phyloP scores from a whole-genome alignment of 2,113 vertebrate species.

The Sylvicapra grimmia region DNA sequence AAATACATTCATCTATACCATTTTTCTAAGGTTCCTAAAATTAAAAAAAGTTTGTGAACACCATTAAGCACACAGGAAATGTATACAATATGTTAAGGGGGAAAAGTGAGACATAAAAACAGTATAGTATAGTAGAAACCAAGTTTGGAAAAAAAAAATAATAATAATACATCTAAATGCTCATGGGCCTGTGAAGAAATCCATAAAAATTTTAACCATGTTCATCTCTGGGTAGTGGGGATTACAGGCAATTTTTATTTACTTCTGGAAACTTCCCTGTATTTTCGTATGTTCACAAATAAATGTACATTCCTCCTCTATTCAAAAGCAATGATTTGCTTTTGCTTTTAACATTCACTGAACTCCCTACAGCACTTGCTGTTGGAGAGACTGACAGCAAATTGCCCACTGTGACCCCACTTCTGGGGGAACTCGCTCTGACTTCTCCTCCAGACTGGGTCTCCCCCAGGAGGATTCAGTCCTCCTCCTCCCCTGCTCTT shows the following conservation, averaged over 20 bases:
- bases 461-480: background rate
- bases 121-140: background rate
- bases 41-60: background rate
- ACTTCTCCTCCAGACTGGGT: background rate
- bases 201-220: slow-evolving; percentile 52
- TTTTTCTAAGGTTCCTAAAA: background rate
- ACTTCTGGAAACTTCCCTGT: slow-evolving; percentile 33
- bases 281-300: background rate
- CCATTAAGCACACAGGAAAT: background rate
- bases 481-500: background rate
- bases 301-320: background rate
- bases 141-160: slow-evolving; percentile 21
- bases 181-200: slow-evolving; percentile 42
- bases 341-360: background rate
- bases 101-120: background rate
- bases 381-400: background rate
- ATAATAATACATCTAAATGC: slow-evolving; percentile 32
- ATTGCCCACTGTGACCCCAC: background rate
- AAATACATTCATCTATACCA: background rate
- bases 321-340: background rate
- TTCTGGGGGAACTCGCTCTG: background rate
- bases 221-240: slow-evolving; percentile 27
- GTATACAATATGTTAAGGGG: background rate
- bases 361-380: background rate
- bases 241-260: slow-evolving; percentile 37